Conservation (phyloP, 2,797 vertebrate genomes). For the Typhlichthys eigenmanni region DNA sequence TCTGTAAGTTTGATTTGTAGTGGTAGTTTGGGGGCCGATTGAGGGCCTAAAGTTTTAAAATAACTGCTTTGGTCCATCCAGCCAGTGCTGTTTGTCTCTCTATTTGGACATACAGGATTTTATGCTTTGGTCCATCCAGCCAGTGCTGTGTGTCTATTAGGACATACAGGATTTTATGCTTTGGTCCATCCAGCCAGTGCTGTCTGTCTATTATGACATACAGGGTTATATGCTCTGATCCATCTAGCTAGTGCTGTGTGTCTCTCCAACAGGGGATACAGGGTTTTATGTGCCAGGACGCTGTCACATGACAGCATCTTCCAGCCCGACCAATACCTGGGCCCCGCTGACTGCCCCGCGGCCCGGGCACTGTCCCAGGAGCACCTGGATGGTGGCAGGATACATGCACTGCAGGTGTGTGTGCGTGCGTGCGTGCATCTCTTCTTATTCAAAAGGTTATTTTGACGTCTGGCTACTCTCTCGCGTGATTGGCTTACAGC, state of each 20-base stretch:
- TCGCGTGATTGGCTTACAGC: conserved; percentile 51
- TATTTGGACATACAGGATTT: too few species aligned
- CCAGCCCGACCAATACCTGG: conserved; percentile 78
- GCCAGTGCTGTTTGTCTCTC: too few species aligned
- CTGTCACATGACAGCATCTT: conserved; percentile 91
- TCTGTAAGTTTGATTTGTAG: too few species aligned
- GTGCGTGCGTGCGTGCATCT: not conserved
- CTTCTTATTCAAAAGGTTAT: too few species aligned
- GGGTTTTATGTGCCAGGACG: conserved; percentile 79
- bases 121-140: too few species aligned
- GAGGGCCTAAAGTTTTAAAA: too few species aligned
- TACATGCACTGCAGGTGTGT: conserved; percentile 85
- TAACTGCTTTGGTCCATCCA: too few species aligned
- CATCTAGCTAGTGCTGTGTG: conserved; percentile 35
- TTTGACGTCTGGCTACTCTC: not conserved
- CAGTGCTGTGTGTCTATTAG: conserved; percentile 35
- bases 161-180: too few species aligned
- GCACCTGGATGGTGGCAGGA: conserved; percentile 79
- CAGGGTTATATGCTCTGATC: too few species aligned
- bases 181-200: not conserved
- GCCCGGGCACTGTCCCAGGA: conserved; percentile 85
- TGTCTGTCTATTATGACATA: conserved; percentile 33
- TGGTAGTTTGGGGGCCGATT: too few species aligned
- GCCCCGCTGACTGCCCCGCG: conserved; percentile 63
- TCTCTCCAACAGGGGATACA: conserved; percentile 70